Conservation (phyloP, 2,797 vertebrate species). For the Leptatherina wallacei region DNA sequence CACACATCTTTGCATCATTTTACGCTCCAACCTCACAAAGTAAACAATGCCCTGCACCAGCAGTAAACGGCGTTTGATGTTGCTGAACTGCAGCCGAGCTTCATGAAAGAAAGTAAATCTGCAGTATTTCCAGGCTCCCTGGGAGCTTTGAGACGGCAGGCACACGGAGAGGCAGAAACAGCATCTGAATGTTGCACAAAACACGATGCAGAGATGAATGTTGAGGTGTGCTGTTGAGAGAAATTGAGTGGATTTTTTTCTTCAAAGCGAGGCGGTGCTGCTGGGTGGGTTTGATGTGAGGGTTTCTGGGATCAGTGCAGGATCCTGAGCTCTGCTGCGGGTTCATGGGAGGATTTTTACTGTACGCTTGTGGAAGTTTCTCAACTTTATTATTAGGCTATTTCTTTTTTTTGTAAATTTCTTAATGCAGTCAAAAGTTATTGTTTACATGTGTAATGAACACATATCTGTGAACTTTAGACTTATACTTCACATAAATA, state of each 20-base stretch:
- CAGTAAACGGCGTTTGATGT: constrained; percentile 51
- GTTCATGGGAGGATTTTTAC: constrained; percentile 6
- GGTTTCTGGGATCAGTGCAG: not conserved
- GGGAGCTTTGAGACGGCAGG: constrained; percentile 44
- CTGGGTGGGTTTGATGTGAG: not conserved
- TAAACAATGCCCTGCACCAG: constrained; percentile 21
- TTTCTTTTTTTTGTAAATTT: too few relatives aligned
- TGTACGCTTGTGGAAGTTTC: not conserved
- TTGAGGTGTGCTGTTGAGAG: constrained; percentile 11
- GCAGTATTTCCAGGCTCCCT: constrained; percentile 6
- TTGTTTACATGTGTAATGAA: too few relatives aligned
- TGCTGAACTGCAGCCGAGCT: constrained; percentile 28
- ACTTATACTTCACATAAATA: too few relatives aligned
- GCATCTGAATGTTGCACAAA: constrained; percentile 26
- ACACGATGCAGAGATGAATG: not conserved
- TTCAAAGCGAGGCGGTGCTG: not conserved
- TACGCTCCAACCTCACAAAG: constrained; percentile 42
- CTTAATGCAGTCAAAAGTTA: too few relatives aligned
- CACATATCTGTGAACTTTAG: too few relatives aligned
- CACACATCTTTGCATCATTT: constrained; percentile 31
- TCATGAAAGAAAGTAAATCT: constrained; percentile 28
- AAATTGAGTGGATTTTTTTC: not conserved
- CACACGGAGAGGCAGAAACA: constrained; percentile 8
- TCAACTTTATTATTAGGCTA: too few relatives aligned
- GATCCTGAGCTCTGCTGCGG: constrained; percentile 3